Conservation (phyloP, 2,888 invertebrate genomes). For the Clunio marinus region DNA sequence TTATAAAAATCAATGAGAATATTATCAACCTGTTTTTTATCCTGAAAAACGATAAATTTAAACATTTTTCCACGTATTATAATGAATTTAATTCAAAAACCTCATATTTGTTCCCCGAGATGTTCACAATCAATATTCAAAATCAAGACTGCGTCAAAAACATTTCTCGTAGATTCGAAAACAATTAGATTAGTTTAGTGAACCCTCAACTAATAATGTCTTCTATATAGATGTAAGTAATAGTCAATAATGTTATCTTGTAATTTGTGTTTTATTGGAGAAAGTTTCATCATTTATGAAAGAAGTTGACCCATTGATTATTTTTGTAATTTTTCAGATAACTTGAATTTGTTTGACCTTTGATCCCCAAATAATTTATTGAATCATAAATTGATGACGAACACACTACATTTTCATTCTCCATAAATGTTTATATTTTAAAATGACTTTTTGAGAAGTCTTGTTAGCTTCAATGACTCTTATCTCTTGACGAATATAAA, state of each 20-base stretch:
- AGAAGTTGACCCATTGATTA: background rate
- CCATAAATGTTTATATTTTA: too few species aligned
- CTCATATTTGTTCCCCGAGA: background rate
- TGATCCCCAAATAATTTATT: too few species aligned
- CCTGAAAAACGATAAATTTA: too few species aligned
- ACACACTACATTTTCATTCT: too few species aligned
- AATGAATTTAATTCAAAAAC: too few species aligned
- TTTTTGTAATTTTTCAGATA: conserved; percentile 9
- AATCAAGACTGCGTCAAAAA: background rate
- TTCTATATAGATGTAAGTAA: too few species aligned
- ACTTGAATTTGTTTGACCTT: conserved; percentile 9
- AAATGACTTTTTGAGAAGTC: too few species aligned
- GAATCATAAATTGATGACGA: too few species aligned
- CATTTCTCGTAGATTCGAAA: background rate
- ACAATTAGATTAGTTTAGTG: background rate
- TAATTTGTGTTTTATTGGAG: background rate
- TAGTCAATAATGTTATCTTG: background rate
- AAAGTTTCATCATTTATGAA: background rate
- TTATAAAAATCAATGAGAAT: background rate
- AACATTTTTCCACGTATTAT: too few species aligned
- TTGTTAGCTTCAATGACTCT: too few species aligned
- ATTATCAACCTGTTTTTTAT: too few species aligned
- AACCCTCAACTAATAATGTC: background rate
- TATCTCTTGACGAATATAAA: too few species aligned
- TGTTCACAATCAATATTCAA: background rate